Base-by-base conservation (phyloP, 2,888 invertebrate species). In the Carterocephalus palaemon region DNA sequence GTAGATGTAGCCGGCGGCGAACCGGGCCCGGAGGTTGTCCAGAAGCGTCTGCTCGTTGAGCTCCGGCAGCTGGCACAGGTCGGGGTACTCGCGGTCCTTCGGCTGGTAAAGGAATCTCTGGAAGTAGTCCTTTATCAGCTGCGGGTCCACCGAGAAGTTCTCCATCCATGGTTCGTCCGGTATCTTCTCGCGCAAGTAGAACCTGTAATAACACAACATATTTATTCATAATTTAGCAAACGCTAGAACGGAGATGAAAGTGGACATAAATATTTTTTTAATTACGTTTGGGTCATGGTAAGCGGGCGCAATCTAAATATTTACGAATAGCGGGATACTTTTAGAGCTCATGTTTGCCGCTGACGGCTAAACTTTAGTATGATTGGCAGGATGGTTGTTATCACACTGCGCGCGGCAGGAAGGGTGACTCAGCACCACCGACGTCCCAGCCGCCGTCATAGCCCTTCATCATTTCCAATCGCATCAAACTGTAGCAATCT, bases 61-160 rank as follows among this genome's bases (percentile, higher is more conserved):
- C 83, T 97, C 97, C 7, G 97, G 97, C 67, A 98, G 88, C 83
- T 97, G 97, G 77, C 98, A 98, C 60, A 98, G 88, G 79, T 98
- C 98, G 4, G 97, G 96, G 79, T 97, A 98, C 72, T 98, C 97
- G 59, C 96, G 91, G 79, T 96, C 95, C 70, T 94, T 92, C 9
- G 97, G 96, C 78, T 97, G 97, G 68, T 95, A 93, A 19, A 97
- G 89, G 79, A 98, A 95, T 58, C 95, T 90, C 75, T 95, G 93
- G 79, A 95, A 97, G 80, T 95, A 95, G 75, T 96, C 96, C 69
- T 96, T 92, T 71, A 97, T 94, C 52, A 96, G 90, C 84, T 97
- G 96, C 33, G 96, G 95, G 74, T 95, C 95, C 89, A 95, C 93
- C 10, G 93, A 93, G 77, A 94, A 95, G 69, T 92, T 92, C 74